Evolutionary conservation across 2,113 vertebrate species (phyloP), one percentile per base, ranked within the genome.

Genomic region (Ageneiosus marmoratus): DNA sequence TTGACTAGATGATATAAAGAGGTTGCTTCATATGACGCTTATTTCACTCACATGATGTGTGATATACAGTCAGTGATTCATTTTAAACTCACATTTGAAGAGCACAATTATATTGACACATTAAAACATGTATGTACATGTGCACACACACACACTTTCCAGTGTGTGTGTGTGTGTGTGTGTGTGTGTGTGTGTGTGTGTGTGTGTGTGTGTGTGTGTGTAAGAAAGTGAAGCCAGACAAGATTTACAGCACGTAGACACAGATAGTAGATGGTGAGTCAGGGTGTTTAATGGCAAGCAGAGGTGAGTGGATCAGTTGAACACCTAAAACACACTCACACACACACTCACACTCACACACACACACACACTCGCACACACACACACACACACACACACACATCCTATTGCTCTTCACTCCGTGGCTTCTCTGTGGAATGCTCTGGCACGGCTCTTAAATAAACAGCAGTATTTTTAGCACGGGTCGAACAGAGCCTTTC

Each of bases 381-480:
- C 65, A 41, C 37, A 41, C 37, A 41, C 41, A 70, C 67, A 46
- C n/a, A 13, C 29, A 51, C 27, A 77, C 72, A 83, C 29, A 15
- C 3, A n/a, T 67, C 56, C 77, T 58, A 69, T 51, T 80, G 58
- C 60, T 62, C 70, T 63, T 53, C 50, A n/a, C 79, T 76, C 81
- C 29, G 67, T 55, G 67, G 73, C 27, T 70, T 77, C 74, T 53
- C 62, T 79, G 74, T 77, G 80, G 80, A 84, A 80, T 85, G 56
- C 75, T 63, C 82, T 82, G 84, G 81, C 67, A 79, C 58, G 62
- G 62, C 37, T 76, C 86, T 82, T 87, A 69, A 65, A 56, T 77
- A 84, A 88, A 83, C 82, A 32, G 34, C 16, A 32, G 56, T 88
- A 84, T 86, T 84, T 88, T 86, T 86, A 86, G 69, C 84, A 48